These are phyloP conservation scores for Dromiciops gliroides DNA, from an alignment of 2,113 vertebrate genomes.

Conservation along the genomic window DNA sequence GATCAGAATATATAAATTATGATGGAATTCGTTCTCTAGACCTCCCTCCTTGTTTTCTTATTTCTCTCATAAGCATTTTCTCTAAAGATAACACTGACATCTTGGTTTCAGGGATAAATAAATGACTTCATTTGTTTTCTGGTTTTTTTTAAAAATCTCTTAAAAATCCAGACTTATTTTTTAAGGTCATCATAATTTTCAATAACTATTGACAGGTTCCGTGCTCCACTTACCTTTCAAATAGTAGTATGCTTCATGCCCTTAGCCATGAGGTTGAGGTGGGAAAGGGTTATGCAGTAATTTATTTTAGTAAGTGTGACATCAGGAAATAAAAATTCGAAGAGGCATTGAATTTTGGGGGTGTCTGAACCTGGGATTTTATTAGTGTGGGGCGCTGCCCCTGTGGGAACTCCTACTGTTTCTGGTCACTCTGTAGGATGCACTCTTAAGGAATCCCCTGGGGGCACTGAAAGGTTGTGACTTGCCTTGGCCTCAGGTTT, in stretches of 20 bases:
- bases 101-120: slow-evolving; percentile 35
- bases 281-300: background rate
- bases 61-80: background rate
- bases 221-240: background rate
- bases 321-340: background rate
- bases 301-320: background rate
- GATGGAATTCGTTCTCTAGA: background rate
- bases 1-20: background rate
- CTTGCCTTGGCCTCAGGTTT: background rate
- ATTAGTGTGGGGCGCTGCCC: background rate
- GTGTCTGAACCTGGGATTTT: background rate
- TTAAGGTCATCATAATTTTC: background rate
- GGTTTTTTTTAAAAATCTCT: background rate
- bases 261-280: background rate
- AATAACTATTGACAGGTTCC: background rate
- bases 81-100: background rate
- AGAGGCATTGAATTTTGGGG: background rate
- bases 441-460: background rate
- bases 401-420: background rate
- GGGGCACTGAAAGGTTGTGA: background rate
- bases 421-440: background rate
- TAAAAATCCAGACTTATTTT: background rate
- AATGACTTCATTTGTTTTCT: slow-evolving; percentile 12
- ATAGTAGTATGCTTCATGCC: background rate
- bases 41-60: background rate